Evolutionary conservation across 92 coral and sea anemone genomes (phyloP).

Genomic region (Anthopleura xanthogrammica): DNA sequence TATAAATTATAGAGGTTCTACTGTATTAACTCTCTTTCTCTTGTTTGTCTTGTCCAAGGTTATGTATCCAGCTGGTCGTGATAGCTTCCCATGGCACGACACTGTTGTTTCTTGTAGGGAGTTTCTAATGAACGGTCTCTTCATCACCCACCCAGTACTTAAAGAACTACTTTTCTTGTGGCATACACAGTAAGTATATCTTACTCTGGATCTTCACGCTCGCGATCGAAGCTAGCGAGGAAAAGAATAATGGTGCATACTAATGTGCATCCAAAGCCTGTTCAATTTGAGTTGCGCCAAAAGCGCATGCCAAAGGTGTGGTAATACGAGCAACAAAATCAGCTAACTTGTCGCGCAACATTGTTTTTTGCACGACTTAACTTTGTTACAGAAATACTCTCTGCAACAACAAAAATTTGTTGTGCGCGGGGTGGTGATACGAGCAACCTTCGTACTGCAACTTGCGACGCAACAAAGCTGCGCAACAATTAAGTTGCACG

Average conservation of each 20-base stretch:
- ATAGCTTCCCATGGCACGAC: conserved; percentile 87
- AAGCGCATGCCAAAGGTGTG: background rate
- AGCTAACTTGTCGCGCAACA: too few relatives aligned
- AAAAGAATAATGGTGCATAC: background rate
- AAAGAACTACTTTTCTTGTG: conserved; percentile 79
- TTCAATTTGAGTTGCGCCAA: background rate
- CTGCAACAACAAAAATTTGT: too few relatives aligned
- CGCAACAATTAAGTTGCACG: too few relatives aligned
- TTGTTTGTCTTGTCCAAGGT: conserved; percentile 46
- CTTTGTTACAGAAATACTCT: too few relatives aligned
- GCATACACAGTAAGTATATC: conserved; percentile 80
- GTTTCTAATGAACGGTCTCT: conserved; percentile 63
- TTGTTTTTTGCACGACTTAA: too few relatives aligned
- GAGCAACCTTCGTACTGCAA: too few relatives aligned
- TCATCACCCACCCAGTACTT: conserved; percentile 75
- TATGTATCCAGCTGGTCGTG: conserved; percentile 85
- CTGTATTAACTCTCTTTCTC: background rate
- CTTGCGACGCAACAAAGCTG: too few relatives aligned
- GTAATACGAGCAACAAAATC: too few relatives aligned
- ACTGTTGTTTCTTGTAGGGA: conserved; percentile 60
- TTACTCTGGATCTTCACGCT: background rate
- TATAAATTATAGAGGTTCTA: background rate
- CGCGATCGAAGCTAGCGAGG: too few relatives aligned
- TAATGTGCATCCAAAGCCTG: background rate
- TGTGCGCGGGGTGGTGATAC: too few relatives aligned